Base-by-base conservation (phyloP, 1,140 invertebrate genomes). In the Medauroidea extradentata region DNA sequence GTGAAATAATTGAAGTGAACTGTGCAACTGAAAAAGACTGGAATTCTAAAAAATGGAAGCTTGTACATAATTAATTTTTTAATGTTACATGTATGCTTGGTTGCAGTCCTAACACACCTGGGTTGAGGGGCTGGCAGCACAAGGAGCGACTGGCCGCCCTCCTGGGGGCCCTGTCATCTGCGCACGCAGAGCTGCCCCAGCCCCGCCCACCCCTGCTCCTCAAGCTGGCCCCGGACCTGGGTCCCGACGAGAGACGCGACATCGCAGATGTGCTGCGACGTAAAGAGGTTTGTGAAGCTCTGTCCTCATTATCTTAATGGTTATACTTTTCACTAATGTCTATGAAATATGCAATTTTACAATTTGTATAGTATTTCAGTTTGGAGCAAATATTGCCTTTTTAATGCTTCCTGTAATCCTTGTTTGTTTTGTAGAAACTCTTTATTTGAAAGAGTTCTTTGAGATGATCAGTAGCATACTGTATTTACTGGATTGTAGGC, bases 201-300 rank as follows among this genome's bases (percentile, higher is more conserved):
- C 72, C 73, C 18, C 74, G 60, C 16, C 82, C 85, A 39, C 90
- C 92, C 7, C 70, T 98, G 13, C 70, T 97, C 24, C 71, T 99
- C 0, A 99, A 99, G 81, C 81, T 99, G 43, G 87, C 96, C 11
- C 96, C 97, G 3, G 97, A 99, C 82, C 77, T 99, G 16, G 83
- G 77, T 1, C 72, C 83, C 14, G 73, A 86, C 49, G 93, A 99
- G 67, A 84, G 85, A 65, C 82, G 85, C 67, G 90, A 96, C 69
- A 89, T 99, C 68, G 89, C 89, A 0, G 74, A 83, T 57, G 85
- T 91, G 19, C 74, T 91, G 14, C 75, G 70, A 42, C 76, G 78
- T 44, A 76, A 78, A 46, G 77, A 81, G 57, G 67, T 69, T 53
- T 49, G 9, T 60, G 9, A 38, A 41, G n/a, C n/a, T 41, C 23